Evolutionary conservation across 2,113 vertebrate species (phyloP).

Genomic region (Helogale parvula): DNA sequence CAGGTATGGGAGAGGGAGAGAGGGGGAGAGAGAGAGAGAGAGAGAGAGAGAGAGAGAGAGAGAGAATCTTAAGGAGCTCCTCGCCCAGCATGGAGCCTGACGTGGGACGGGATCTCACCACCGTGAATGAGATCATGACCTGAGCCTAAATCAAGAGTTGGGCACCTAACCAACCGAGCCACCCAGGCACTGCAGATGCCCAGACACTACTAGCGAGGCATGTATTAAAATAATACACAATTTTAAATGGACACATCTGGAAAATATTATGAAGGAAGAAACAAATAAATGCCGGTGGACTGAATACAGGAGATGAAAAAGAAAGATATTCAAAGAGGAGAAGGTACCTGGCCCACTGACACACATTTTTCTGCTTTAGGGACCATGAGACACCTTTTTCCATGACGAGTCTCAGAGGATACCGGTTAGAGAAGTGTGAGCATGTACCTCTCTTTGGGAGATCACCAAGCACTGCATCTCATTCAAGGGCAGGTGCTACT

Average conservation of each 20-base stretch:
- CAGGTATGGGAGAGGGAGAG: no score
- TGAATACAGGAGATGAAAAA: not conserved
- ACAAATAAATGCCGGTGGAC: not conserved
- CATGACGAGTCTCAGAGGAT: not conserved
- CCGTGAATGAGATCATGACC: no score
- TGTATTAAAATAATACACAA: not conserved
- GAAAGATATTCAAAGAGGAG: not conserved
- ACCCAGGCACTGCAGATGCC: no score
- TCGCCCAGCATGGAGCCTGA: no score
- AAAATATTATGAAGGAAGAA: not conserved
- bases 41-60: no score
- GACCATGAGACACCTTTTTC: not conserved
- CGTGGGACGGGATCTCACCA: no score
- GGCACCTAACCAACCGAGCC: no score
- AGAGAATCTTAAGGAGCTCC: no score
- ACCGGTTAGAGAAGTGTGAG: not conserved
- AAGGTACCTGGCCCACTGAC: not conserved
- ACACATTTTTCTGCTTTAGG: not conserved
- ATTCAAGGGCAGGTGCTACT: not conserved
- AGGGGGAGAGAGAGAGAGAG: no score
- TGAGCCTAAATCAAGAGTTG: no score
- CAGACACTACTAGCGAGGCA: no score
- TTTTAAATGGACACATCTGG: not conserved
- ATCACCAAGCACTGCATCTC: not conserved
- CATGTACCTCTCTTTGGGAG: not conserved